phyloP scores from a whole-genome alignment of 2,113 vertebrate species.

The Poecile atricapillus region DNA sequence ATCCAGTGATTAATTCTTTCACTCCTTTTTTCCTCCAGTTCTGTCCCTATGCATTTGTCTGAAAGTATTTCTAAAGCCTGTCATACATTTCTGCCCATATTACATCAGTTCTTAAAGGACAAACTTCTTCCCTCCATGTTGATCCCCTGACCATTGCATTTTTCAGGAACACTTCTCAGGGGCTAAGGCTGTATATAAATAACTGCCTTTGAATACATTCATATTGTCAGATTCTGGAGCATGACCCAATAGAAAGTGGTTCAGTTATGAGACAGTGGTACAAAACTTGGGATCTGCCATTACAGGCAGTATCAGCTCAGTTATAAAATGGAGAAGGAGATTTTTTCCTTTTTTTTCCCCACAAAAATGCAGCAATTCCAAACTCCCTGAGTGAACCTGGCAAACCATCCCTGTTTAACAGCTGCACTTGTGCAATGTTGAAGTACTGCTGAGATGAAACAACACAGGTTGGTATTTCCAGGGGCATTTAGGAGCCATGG shows the following conservation, averaged over 20 bases:
- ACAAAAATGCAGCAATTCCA: neutral
- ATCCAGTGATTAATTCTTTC: neutral
- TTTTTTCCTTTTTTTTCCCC: neutral
- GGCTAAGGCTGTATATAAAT: neutral
- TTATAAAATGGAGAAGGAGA: neutral
- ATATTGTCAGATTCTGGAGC: neutral
- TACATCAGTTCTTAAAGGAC: neutral
- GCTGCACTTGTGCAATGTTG: neutral
- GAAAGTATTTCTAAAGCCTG: neutral
- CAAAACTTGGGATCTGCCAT: neutral
- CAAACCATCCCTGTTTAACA: neutral
- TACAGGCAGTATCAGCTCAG: neutral
- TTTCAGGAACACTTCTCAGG: neutral
- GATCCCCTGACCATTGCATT: neutral
- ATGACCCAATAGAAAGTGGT: neutral
- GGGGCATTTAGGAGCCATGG: neutral
- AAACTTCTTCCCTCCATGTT: neutral
- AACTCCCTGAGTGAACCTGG: neutral
- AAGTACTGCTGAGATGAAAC: neutral
- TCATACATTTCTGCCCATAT: neutral
- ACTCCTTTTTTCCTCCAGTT: neutral
- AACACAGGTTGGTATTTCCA: neutral
- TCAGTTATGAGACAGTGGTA: neutral
- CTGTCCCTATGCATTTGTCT: neutral
- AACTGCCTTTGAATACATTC: neutral